Percentiles rank a stretch among this genome's conserved stretches.
Conservation (phyloP, 2,797 vertebrate species). For the Ambastaia sidthimunki region DNA sequence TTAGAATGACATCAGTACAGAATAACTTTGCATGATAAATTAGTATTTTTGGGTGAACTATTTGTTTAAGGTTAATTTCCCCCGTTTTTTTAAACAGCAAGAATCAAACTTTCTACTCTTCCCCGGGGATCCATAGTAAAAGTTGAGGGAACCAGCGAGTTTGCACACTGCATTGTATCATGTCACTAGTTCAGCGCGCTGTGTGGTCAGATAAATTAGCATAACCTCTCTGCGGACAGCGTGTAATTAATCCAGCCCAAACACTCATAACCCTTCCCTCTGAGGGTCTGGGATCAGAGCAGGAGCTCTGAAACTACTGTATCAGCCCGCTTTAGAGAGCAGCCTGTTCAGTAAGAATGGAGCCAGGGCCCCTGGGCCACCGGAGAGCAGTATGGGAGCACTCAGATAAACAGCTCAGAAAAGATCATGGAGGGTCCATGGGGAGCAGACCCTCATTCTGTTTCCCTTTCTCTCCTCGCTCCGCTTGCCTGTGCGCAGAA, state of each 20-base stretch:
- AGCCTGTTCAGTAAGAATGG: constrained; percentile 42
- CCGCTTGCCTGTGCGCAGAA: constrained; percentile 5
- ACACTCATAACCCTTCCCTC: constrained; percentile 37
- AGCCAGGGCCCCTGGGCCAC: constrained; percentile 64
- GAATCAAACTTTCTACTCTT: too few species aligned
- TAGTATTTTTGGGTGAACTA: too few species aligned
- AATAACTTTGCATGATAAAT: too few species aligned
- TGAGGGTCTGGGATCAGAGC: constrained; percentile 32
- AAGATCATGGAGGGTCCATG: constrained; percentile 63
- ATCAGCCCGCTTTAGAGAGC: constrained; percentile 36
- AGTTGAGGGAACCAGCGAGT: background rate
- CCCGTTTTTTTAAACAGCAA: too few species aligned
- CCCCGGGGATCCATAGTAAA: background rate
- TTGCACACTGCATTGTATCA: background rate
- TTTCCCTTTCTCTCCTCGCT: constrained; percentile 33
- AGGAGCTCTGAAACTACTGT: constrained; percentile 11
- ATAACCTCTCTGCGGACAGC: constrained; percentile 36
- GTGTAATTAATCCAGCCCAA: constrained; percentile 58
- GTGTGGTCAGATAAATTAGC: constrained; percentile 31
- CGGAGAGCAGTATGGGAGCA: constrained; percentile 68
- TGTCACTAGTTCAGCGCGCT: constrained; percentile 2
- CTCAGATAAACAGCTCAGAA: constrained; percentile 73
- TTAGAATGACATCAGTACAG: too few species aligned
- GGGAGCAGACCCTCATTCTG: constrained; percentile 53
- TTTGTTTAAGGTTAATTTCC: too few species aligned